These are phyloP conservation scores for Ophonus ardosiacus DNA, from an alignment of 2,888 invertebrate genomes.

Conservation along the genomic window DNA sequence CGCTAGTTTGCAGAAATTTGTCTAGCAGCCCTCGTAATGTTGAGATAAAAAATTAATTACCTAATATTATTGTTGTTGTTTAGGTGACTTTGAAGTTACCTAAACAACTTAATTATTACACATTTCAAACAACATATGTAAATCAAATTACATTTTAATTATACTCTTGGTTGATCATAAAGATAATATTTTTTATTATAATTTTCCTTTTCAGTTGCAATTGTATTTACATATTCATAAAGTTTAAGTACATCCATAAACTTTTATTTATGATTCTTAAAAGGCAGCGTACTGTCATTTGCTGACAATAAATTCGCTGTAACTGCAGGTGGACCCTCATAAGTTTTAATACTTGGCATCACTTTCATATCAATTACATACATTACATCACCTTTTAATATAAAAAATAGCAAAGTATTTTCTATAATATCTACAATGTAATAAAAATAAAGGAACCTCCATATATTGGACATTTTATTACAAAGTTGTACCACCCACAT, in stretches of 20 bases:
- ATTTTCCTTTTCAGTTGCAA: not conserved
- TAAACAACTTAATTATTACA: not conserved
- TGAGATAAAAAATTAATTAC: too few relatives aligned
- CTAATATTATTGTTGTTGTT: too few relatives aligned
- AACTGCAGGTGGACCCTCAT: not conserved
- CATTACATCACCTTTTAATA: not conserved
- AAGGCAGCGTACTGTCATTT: not conserved
- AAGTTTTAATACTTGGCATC: not conserved
- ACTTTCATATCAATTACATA: not conserved
- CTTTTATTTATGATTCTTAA: not conserved
- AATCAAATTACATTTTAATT: not conserved
- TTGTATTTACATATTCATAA: not conserved
- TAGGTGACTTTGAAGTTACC: too few relatives aligned
- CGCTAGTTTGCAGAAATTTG: too few relatives aligned
- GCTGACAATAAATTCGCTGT: not conserved
- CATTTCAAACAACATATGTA: not conserved
- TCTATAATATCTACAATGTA: not conserved
- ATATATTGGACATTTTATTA: not conserved
- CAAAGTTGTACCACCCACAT: not conserved
- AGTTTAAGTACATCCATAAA: not conserved
- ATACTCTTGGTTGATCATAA: not conserved
- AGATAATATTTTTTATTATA: not conserved
- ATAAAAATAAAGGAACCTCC: not conserved
- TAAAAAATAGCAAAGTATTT: too few relatives aligned
- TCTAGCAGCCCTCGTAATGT: too few relatives aligned